Base-by-base conservation (phyloP, 2,797 vertebrate genomes). In the Carcharodon carcharias region DNA sequence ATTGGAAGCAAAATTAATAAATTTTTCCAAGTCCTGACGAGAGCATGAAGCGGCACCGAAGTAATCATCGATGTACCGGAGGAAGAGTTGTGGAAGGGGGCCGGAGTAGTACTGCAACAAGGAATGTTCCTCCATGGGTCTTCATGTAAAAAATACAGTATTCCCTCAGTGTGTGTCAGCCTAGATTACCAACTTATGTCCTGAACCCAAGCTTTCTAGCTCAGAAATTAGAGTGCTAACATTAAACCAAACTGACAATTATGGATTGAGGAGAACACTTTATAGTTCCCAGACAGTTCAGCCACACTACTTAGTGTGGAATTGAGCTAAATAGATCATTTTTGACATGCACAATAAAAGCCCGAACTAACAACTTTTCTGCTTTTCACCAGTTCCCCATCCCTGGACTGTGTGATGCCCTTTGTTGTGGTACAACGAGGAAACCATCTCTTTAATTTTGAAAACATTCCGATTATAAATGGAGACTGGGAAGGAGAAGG, bases 401-500 rank as follows among this genome's bases (percentile, higher is more conserved):
- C 54, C 54, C 11, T 26, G 26, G 0, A 56, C n/a, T 40, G 54
- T 56, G 82, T 31, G 87, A 16, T 89, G 26, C 11, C 11, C 28
- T 14, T 58, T 26, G 28, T 89, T 89, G 9, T 56, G 54, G 28
- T 40, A 21, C 54, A 56, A 96, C 96, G 6, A 18, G 96, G 96
- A 96, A 21, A 71, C 69, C 26, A 6, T 1, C 11, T 40, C n/a
- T 80, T 80, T n/a, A 80, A 80, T 40, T 40, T 80, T 80, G 73
- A 80, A 80, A 26, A 9, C 26, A 54, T 58, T 89, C 26, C 31
- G 9, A 56, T 26, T 58, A 58, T 45, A 89, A 28, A 65, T 73
- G 21, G 95, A 80, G 40, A 85, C 26, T 26, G 18, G 85, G 96
- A 5, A 35, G 50, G n/a, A 85, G 69, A 73, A 96, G 87, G 7